Evolutionary conservation across 2,797 vertebrate genomes (phyloP), one percentile per base, ranked within the genome.

Genomic region (Echiichthys vipera): DNA sequence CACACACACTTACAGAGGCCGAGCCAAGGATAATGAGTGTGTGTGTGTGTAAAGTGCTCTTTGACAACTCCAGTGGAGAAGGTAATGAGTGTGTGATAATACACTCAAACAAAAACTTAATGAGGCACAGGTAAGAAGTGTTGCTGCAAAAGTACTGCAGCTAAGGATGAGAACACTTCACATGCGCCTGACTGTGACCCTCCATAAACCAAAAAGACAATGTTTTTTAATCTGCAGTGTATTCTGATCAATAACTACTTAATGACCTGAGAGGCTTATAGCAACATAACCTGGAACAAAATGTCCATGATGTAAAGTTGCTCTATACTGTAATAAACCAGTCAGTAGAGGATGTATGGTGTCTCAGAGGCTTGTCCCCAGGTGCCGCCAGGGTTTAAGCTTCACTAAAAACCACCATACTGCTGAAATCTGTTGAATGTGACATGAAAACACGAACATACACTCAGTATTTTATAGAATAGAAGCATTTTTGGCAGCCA

Each of bases 1-100:
- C 39, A 7, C 80, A 74, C 70, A 71, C 58, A 71, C 30, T 43
- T 20, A 10, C 57, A 71, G 42, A 81, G 51, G 70, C 47, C 75
- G 51, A 61, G 55, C 43, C 37, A 55, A 45, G 46, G 64, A 80
- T 87, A 90, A 89, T 84, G 77, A 77, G 68, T 15, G 37, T 24
- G 67, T 70, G 68, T 70, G 63, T 56, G 43, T 70, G 59, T 74
- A 67, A 81, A 80, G 80, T 72, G 81, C 66, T 87, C 50, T 79
- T 77, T 88, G 81, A 86, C 79, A 86, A 86, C 84, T 89, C 80
- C 80, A 84, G 78, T 83, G 59, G 70, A 84, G 84, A 85, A 86
- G 75, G 81, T 87, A 89, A 91, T 88, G 80, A 88, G 74, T 78
- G 76, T 71, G 76, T 83, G 77, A 85, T 89, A 84, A 89, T 71